Conservation (phyloP, 2,113 vertebrate species). For the Alaudala cheleensis region DNA sequence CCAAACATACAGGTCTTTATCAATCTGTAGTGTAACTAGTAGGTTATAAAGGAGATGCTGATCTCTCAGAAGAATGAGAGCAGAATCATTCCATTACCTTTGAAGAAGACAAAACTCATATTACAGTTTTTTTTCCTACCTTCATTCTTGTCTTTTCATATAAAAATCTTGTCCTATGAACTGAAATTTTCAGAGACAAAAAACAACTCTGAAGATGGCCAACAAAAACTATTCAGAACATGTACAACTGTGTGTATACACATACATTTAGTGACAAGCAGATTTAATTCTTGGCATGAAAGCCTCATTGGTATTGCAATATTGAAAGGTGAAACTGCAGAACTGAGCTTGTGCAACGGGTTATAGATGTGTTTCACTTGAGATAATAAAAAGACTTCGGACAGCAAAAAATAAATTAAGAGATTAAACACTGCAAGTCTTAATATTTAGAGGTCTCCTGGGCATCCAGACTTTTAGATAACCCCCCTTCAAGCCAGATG, state of each 20-base stretch:
- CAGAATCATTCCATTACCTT: not conserved
- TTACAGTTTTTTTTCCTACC: not conserved
- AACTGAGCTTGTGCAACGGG: not conserved
- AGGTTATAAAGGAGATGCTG: not conserved
- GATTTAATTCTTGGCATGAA: not conserved
- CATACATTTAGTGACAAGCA: not conserved
- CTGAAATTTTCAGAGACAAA: not conserved
- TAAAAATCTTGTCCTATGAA: not conserved
- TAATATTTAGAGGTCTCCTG: not conserved
- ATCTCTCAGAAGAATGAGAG: not conserved
- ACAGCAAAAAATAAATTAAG: not conserved
- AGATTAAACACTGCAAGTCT: not conserved
- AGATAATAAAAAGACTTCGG: not conserved
- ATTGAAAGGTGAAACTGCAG: constrained; percentile 43
- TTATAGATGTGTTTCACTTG: not conserved
- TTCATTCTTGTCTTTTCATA: not conserved
- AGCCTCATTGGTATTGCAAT: not conserved
- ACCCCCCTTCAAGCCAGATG: not conserved
- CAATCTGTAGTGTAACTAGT: not conserved
- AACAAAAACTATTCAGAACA: not conserved
- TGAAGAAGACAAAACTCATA: not conserved
- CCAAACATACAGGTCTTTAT: not conserved
- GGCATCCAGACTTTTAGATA: not conserved
- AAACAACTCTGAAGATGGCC: not conserved
- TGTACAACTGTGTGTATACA: not conserved